These are phyloP conservation scores for Lordiphosa collinella DNA, from an alignment of 1,140 invertebrate species.

Conservation along the genomic window DNA sequence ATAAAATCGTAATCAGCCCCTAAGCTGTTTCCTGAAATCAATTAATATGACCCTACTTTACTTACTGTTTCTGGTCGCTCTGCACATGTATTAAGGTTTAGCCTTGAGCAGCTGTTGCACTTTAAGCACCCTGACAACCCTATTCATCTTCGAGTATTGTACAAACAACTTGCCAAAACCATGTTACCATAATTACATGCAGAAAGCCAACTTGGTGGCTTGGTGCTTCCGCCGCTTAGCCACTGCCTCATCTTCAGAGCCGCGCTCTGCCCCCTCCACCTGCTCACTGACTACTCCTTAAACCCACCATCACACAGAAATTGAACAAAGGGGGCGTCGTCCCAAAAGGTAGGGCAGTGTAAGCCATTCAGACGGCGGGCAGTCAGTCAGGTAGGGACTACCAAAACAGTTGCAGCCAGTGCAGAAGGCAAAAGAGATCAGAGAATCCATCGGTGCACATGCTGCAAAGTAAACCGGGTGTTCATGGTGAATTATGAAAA, in stretches of 20 bases:
- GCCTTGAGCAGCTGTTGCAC: too few species aligned
- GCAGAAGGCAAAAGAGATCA: background rate
- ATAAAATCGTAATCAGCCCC: too few species aligned
- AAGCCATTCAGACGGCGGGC: background rate
- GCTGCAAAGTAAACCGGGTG: constrained; percentile 29
- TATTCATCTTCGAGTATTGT: constrained; percentile 18
- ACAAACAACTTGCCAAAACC: constrained; percentile 58
- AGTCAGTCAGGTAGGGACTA: constrained; percentile 39
- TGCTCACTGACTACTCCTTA: constrained; percentile 10
- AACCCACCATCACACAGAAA: constrained; percentile 33
- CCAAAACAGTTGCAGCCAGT: constrained; percentile 69
- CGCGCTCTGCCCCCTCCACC: constrained; percentile 10
- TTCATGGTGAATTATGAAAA: constrained; percentile 79
- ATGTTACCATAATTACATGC: constrained; percentile 79
- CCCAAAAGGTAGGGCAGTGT: constrained; percentile 22
- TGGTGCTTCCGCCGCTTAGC: constrained; percentile 55
- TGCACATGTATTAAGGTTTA: too few species aligned
- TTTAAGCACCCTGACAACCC: constrained; percentile 33
- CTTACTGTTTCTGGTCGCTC: too few species aligned
- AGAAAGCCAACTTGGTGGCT: constrained; percentile 49
- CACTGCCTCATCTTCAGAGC: constrained; percentile 24
- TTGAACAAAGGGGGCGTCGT: constrained; percentile 68
- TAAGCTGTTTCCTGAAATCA: too few species aligned
- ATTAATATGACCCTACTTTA: too few species aligned
- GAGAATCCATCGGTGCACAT: constrained; percentile 34